Conservation (phyloP, 2,888 invertebrate species). For the Epinotia brunnichana region DNA sequence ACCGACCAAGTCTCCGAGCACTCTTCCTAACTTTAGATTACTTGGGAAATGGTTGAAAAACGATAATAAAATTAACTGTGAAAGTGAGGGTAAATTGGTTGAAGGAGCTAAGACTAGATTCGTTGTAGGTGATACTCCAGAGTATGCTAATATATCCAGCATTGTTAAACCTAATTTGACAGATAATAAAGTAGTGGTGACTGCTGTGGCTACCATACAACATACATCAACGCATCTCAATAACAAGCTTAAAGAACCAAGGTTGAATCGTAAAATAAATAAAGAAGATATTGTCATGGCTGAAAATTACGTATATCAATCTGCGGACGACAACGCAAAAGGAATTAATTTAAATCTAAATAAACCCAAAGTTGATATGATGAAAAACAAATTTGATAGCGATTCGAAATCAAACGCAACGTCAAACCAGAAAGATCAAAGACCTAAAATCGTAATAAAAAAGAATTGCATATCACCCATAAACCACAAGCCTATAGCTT, state of each 20-base stretch:
- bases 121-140: constrained; percentile 33
- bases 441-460: constrained; percentile 17
- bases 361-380: background rate
- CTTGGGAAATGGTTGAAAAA: constrained; percentile 8
- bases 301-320: background rate
- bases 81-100: background rate
- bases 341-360: background rate
- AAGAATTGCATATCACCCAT: constrained; percentile 13
- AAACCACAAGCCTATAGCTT: background rate
- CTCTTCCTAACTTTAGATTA: constrained; percentile 17
- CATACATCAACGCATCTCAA: background rate
- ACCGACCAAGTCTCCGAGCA: background rate
- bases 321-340: background rate
- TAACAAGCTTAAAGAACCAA: constrained; percentile 50
- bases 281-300: constrained; percentile 70
- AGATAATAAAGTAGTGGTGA: background rate
- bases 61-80: constrained; percentile 1
- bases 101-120: constrained; percentile 5
- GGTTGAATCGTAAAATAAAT: constrained; percentile 63
- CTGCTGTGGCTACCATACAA: background rate
- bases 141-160: constrained; percentile 43
- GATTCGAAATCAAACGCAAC: background rate
- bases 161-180: constrained; percentile 29
- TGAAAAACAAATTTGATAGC: background rate
- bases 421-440: background rate